Evolutionary conservation across 2,797 vertebrate genomes (phyloP), one percentile per base, ranked within the genome.

Genomic region (Gadopsis bispinosus): DNA sequence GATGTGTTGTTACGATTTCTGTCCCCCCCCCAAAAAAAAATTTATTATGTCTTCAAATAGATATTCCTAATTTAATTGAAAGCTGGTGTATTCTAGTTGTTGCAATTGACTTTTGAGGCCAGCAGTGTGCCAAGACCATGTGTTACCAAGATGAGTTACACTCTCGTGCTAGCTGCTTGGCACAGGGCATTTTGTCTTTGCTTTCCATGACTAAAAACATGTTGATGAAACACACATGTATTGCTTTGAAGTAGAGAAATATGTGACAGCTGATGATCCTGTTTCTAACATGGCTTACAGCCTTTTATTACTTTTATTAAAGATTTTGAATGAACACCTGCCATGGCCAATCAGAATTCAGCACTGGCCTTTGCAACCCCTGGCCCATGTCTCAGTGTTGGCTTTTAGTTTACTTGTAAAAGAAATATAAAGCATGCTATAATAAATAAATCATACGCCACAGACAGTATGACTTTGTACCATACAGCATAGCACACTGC

Each of bases 211-310:
- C 29, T 56, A 74, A 65, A 84, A 70, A 13, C 20, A 60, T 67
- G 1, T 76, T 66, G 4, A 11, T 2, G 51, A 74, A 77, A 74
- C 51, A 41, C 22, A 35, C 11, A 33, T 33, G 19, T n/a, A 41
- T 67, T n/a, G 31, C 72, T 69, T 63, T 70, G 60, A 80, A 65
- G 55, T 54, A 13, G n/a, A 16, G 29, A 48, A 20, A 77, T 56
- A 75, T 58, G 60, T 66, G 31, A 26, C 45, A 33, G 56, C 59
- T 56, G 35, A 61, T 50, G 20, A 60, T 35, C 12, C 12, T 14
- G 0, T 50, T 16, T 81, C 35, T 31, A 33, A 59, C 55, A 39
- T 14, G 53, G 48, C 1, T 72, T 43, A 69, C 39, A 53, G 48
- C 7, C 9, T 58, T 80, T 66, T 16, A 74, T 20, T 3, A 17